These are phyloP conservation scores for Drosophila algonquin DNA, from an alignment of 2,888 invertebrate genomes.

Conservation along the genomic window DNA sequence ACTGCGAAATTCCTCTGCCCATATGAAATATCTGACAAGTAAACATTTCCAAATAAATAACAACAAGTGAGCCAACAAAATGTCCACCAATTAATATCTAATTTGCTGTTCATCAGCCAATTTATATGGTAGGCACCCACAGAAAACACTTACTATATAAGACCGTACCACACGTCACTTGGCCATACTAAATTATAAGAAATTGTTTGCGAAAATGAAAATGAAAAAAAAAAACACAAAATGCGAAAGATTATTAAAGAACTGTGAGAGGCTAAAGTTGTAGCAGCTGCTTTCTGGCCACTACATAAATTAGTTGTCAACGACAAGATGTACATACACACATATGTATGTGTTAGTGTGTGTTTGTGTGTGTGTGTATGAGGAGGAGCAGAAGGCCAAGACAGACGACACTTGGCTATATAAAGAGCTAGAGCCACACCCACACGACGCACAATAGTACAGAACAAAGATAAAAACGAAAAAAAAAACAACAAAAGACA, in stretches of 20 bases:
- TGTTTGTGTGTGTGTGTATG: constrained; percentile 5
- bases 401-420: constrained; percentile 43
- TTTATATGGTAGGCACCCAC: constrained; percentile 1
- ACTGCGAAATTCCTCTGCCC: neutral
- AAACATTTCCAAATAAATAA: neutral
- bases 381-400: constrained; percentile 32
- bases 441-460: constrained; percentile 36
- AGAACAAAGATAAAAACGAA: constrained; percentile 52
- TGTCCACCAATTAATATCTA: constrained; percentile 22
- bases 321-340: constrained; percentile 63
- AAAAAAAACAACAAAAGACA: constrained; percentile 43
- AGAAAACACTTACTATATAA: constrained; percentile 2
- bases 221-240: neutral
- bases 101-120: constrained; percentile 9
- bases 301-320: constrained; percentile 82
- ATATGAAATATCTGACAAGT: neutral
- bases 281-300: constrained; percentile 71
- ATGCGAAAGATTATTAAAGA: constrained; percentile 55
- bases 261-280: constrained; percentile 50
- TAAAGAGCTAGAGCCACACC: constrained; percentile 37
- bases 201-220: constrained; percentile 63
- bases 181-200: constrained; percentile 64
- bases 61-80: neutral
- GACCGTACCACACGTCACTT: constrained; percentile 5
- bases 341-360: neutral